Percentiles rank a stretch among this genome's conserved stretches.
Conservation (phyloP, 1,140 invertebrate species). For the Sesamia nonagrioides region DNA sequence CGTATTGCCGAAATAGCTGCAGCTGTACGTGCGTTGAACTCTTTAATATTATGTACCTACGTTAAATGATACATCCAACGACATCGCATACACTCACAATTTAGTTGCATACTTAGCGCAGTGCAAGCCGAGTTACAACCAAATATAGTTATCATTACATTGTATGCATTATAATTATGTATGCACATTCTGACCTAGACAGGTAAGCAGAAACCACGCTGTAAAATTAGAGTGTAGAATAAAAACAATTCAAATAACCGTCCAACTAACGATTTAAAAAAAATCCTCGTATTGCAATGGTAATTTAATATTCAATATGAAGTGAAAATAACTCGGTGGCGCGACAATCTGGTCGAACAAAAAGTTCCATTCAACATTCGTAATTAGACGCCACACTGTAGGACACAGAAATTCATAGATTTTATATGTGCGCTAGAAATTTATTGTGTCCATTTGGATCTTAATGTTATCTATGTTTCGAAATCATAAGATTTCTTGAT, state of each 20-base stretch:
- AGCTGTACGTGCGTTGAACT: conserved; percentile 15
- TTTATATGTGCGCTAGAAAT: conserved; percentile 55
- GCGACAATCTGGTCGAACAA: conserved; percentile 80
- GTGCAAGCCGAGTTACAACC: conserved; percentile 58
- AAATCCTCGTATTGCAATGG: conserved; percentile 61
- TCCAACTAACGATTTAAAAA: conserved; percentile 60
- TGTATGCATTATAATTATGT: background rate
- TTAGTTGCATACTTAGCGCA: background rate
- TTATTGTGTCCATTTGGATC: conserved; percentile 36
- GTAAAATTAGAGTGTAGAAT: conserved; percentile 35
- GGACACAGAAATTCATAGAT: conserved; percentile 43
- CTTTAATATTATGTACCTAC: conserved; percentile 12
- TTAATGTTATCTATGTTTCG: background rate
- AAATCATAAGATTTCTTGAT: background rate
- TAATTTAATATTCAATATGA: conserved; percentile 81
- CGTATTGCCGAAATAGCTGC: conserved; percentile 38
- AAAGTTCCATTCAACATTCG: conserved; percentile 80
- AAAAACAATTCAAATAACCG: conserved; percentile 46
- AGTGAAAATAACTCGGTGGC: conserved; percentile 76
- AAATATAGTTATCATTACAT: conserved; percentile 54
- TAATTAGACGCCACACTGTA: conserved; percentile 75
- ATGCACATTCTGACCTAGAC: background rate
- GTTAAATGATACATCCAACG: background rate
- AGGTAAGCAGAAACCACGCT: conserved; percentile 4
- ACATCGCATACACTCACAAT: conserved; percentile 5